Evolutionary conservation across 1,140 invertebrate genomes (phyloP), one percentile per base, ranked within the genome.

Genomic region (Pseudoatta argentina): DNA sequence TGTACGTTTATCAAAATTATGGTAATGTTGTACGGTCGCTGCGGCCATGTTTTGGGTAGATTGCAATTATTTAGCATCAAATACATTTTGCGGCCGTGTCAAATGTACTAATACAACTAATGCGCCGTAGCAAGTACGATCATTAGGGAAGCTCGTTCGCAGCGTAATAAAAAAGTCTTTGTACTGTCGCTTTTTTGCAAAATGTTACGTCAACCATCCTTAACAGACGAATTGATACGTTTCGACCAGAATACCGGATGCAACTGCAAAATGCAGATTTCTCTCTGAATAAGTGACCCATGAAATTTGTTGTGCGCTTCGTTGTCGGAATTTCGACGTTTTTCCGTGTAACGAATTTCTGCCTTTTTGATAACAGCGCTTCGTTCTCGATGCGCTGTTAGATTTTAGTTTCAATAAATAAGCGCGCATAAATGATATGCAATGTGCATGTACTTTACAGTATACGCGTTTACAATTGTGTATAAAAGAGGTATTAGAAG

Each of bases 31-130:
- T 44, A 81, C 75, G 79, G 89, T 85, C 78, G 88, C 89, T 91
- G 89, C 79, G 81, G 48, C 86, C 75, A 57, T 88, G 85, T 83
- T 85, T 91, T 85, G 77, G 86, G 72, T 39, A 59, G 27, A 73
- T 61, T 69, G 63, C 64, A 76, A 89, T 91, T 91, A 93, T 91
- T 92, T 91, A 92, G 85, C 88, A 86, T 82, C 86, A 88, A 83
- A 79, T 79, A 79, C 48, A 66, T 91, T 91, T 91, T 89, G 90
- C 66, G 81, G 64, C 48, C 64, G 24, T 88, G 79, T 79, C 79
- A 87, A 82, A 76, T 61, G 83, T 88, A 82, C 89, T 88, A 91
- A 91, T 91, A 87, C 75, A 71, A 78, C 85, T 88, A 91, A 91
- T 91, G 69, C 69, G 61, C 44, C 21, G 48, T 71, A 59, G 87